phyloP scores from a whole-genome alignment of 2,113 vertebrate species.

The Scophthalmus maximus region DNA sequence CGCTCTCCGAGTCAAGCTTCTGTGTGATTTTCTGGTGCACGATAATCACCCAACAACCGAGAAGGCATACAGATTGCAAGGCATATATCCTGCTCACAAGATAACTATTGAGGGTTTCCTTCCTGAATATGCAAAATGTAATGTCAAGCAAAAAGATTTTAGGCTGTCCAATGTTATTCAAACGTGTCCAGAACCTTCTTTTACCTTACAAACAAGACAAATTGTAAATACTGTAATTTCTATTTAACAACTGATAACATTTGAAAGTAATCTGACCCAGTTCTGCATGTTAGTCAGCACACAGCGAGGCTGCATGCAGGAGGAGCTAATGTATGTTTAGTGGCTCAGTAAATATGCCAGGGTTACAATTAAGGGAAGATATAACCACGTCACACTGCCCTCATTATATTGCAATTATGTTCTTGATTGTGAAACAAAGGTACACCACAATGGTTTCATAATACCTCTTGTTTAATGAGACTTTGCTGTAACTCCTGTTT shows the following conservation, averaged over 20 bases:
- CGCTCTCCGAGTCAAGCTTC: slow-evolving; percentile 28
- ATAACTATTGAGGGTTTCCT: slow-evolving; percentile 38
- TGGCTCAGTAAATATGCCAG: slow-evolving; percentile 60
- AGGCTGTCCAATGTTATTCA: too few relatives aligned
- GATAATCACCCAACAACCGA: slow-evolving; percentile 27
- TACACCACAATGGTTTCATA: slow-evolving; percentile 75
- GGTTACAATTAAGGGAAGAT: slow-evolving; percentile 58
- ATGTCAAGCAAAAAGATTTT: too few relatives aligned
- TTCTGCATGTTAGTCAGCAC: not conserved
- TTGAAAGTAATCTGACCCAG: not conserved
- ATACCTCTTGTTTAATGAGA: slow-evolving; percentile 79
- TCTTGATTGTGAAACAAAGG: slow-evolving; percentile 72
- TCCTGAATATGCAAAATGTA: too few relatives aligned
- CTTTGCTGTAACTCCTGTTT: slow-evolving; percentile 80
- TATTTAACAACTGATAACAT: not conserved
- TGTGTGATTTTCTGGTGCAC: slow-evolving; percentile 33
- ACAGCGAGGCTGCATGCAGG: slow-evolving; percentile 19
- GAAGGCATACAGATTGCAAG: slow-evolving; percentile 38
- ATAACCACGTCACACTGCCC: slow-evolving; percentile 59
- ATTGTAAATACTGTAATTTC: too few relatives aligned
- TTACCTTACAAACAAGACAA: too few relatives aligned
- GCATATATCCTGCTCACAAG: slow-evolving; percentile 47
- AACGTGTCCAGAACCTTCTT: too few relatives aligned
- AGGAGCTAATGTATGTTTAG: slow-evolving; percentile 41
- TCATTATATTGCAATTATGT: slow-evolving; percentile 72